phyloP scores from a whole-genome alignment of 1,140 invertebrate genomes.

The Drosophila santomea region DNA sequence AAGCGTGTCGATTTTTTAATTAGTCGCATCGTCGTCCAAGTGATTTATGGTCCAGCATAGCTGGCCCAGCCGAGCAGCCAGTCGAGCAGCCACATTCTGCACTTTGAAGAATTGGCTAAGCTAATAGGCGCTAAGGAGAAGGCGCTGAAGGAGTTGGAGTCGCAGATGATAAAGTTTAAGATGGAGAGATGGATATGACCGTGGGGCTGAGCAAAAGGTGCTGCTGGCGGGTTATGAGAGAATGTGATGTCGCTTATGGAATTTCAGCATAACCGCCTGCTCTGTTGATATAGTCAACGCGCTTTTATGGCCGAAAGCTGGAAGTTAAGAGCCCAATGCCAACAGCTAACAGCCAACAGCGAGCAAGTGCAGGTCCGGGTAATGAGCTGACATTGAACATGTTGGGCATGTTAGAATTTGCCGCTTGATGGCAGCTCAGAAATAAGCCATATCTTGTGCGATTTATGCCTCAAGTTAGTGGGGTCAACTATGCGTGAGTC shows the following conservation, averaged over 20 bases:
- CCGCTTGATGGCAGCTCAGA: slow-evolving; percentile 41
- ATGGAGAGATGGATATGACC: slow-evolving; percentile 17
- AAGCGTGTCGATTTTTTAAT: slow-evolving; percentile 84
- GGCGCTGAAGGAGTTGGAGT: slow-evolving; percentile 11
- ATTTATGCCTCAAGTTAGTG: slow-evolving; percentile 33
- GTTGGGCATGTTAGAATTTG: slow-evolving; percentile 59
- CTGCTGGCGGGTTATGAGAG: slow-evolving; percentile 67
- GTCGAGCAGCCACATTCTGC: slow-evolving; percentile 32
- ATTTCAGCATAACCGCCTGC: slow-evolving; percentile 65
- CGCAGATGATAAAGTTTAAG: slow-evolving; percentile 1
- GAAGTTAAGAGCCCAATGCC: slow-evolving; percentile 3
- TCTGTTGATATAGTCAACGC: slow-evolving; percentile 63
- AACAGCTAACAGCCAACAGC: slow-evolving; percentile 12
- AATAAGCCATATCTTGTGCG: slow-evolving; percentile 45
- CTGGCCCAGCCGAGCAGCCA: slow-evolving; percentile 24
- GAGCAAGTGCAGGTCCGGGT: slow-evolving; percentile 47
- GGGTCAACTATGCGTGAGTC: slow-evolving; percentile 58
- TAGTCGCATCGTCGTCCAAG: slow-evolving; percentile 81
- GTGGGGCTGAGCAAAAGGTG: slow-evolving; percentile 10
- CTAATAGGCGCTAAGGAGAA: slow-evolving; percentile 71
- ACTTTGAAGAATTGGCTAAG: slow-evolving; percentile 79
- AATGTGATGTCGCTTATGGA: slow-evolving; percentile 77
- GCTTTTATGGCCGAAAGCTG: slow-evolving; percentile 40
- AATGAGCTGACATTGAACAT: slow-evolving; percentile 67
- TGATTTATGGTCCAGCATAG: slow-evolving; percentile 71